A percentile compares a stretch with the other conserved stretches of the same genome.
phyloP scores from a whole-genome alignment of 2,113 vertebrate genomes.

The Dinomys branickii region DNA sequence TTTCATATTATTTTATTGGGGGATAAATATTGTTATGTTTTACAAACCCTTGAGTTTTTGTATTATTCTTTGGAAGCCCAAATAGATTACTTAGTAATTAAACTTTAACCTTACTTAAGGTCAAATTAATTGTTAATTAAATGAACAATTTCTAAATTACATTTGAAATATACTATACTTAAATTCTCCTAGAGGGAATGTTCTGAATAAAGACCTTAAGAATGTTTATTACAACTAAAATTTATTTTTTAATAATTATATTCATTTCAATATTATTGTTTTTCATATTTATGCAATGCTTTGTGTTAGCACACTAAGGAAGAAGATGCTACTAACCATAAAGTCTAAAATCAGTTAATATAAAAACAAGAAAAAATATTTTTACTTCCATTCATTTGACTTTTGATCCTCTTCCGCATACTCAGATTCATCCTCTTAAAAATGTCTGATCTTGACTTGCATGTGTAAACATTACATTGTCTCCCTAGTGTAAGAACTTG shows the following conservation, averaged over 20 bases:
- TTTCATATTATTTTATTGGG: background rate
- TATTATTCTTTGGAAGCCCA: background rate
- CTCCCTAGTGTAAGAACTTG: too few species aligned
- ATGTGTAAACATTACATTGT: too few species aligned
- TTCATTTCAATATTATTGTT: background rate
- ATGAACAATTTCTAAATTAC: background rate
- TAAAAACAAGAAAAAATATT: background rate
- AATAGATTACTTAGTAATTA: slow-evolving; percentile 51
- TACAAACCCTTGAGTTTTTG: slow-evolving; percentile 44
- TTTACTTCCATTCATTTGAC: background rate
- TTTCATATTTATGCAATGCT: background rate
- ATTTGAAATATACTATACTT: background rate
- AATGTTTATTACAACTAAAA: background rate
- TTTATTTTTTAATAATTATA: background rate
- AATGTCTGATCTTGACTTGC: background rate
- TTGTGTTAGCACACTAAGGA: background rate
- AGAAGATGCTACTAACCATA: background rate
- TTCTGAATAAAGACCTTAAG: slow-evolving; percentile 25
- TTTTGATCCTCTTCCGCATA: background rate
- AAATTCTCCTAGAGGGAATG: background rate
- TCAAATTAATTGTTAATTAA: background rate
- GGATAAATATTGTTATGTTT: background rate
- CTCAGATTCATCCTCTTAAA: background rate
- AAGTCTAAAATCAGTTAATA: background rate
- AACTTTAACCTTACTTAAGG: background rate